Evolutionary conservation across 2,888 invertebrate species (phyloP), one percentile per base, ranked within the genome.

Genomic region (Leucozona laternaria): DNA sequence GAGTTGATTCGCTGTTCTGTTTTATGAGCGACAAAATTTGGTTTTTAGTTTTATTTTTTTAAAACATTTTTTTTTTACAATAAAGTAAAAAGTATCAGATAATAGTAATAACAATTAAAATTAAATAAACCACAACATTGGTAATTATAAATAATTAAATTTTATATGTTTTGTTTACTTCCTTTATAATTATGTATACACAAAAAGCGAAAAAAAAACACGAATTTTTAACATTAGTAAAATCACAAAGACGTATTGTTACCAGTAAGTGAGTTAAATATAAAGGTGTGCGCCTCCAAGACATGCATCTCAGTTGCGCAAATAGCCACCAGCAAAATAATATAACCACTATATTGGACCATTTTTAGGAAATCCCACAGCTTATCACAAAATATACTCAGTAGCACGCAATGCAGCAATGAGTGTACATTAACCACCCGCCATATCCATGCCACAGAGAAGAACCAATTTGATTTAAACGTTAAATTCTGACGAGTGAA

Each of bases 351-450:
- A 91, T 95, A 96, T 90, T 96, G 95, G 15, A 96, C 94, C 53
- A 94, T 92, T 88, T 94, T 94, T 31, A 97, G 92, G 90, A 97
- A 97, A 88, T 95, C 95, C 96, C 96, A 96, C 4, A 96, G 93
- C 90, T 96, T 96, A 93, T 97, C 97, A 92, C 96, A 95, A 93
- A 97, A 97, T 88, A 97, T 94, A 28, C 96, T 95, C 58, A 97
- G 92, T 40, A 97, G 94, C 17, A 97, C 91, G 89, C 95, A 94
- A 91, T 97, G 97, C 45, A 96, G 92, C 88, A 96, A 93, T 50
- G 96, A 96, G 89, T 97, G 97, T 0, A 97, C 96, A 90, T 97
- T 97, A 7, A 96, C 94, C 0, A 97, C 93, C 88, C 97, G 94
- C 97, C 97, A 97, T 75, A 96, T 90, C 91, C 95, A 95, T 0